Base-by-base conservation (phyloP, 2,113 vertebrate genomes). In the Stigmatopora argus region DNA sequence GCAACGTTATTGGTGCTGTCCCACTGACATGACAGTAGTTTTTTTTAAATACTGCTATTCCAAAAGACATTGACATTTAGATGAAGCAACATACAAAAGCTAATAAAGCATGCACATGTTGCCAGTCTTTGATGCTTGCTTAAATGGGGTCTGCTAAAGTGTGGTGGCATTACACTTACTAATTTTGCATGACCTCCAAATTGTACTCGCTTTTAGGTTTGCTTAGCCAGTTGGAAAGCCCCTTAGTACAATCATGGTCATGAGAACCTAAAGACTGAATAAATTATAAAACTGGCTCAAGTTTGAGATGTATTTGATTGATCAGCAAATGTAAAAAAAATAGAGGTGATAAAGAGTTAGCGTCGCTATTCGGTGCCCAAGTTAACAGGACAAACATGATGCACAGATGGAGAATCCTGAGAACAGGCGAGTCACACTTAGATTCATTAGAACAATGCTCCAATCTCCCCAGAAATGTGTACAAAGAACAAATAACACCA, bases 291-390 rank as follows among this genome's bases (percentile, higher is more conserved):
- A 49, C 61, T 58, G 64, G 35, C 49, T 71, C 21, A 62, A 17
- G 48, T 85, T 81, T 84, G 63, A 75, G 71, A 80, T 84, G 70
- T 41, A 41, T 41, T 41, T 82, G 75, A 81, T 77, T 77, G 69
- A 78, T 78, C 69, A 85, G 72, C 62, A 64, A 53, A 75, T 65
- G 69, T 47, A 44, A 58, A 47, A 21, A 78, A 31, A 31, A n/a
- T n/a, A 72, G 58, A 51, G 45, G 49, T 62, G 48, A 71, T 82
- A 85, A 76, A 88, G 82, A 77, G 78, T 46, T 44, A 65, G 41
- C 69, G 72, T 57, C 45, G 70, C 64, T 81, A 83, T 86, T 87
- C 82, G 80, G 73, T 60, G 65, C 77, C 64, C 69, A 78, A 72
- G 70, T 77, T 82, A 82, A 85, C 71, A 70, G 61, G 71, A 44